A percentile compares a stretch with the other conserved stretches of the same genome.
Evolutionary conservation across 1,140 invertebrate genomes (phyloP).

Genomic region (Augochlora pura): DNA sequence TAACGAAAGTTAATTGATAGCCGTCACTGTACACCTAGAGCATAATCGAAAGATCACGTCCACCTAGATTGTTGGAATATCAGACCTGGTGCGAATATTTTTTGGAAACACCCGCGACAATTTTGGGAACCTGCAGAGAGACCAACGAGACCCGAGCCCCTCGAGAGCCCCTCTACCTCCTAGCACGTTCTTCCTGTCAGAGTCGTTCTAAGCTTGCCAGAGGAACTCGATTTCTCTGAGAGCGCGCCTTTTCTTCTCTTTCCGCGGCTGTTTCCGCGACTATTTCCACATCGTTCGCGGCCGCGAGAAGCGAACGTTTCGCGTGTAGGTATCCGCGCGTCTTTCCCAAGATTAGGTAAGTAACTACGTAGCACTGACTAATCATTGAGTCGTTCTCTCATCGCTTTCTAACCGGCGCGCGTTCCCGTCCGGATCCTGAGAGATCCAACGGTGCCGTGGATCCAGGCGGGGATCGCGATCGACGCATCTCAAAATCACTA

Average conservation of each 20-base stretch:
- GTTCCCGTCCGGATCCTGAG: background rate
- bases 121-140: background rate
- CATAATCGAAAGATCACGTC: too few species aligned
- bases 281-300: too few species aligned
- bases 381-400: constrained; percentile 48
- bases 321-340: background rate
- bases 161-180: constrained; percentile 1
- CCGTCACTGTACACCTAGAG: too few species aligned
- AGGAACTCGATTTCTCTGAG: background rate
- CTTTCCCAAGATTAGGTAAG: constrained; percentile 42
- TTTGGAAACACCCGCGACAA: too few species aligned
- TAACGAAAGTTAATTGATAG: too few species aligned
- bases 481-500: constrained; percentile 31
- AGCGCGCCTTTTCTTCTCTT: too few species aligned
- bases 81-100: too few species aligned
- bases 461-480: constrained; percentile 3
- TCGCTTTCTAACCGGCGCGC: constrained; percentile 36
- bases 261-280: too few species aligned
- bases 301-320: background rate
- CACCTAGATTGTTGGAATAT: too few species aligned
- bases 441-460: background rate
- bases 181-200: constrained; percentile 18
- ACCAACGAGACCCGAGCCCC: constrained; percentile 11
- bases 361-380: constrained; percentile 33
- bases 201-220: background rate